Base-by-base conservation (phyloP, 2,113 vertebrate species). In the Mirounga angustirostris region DNA sequence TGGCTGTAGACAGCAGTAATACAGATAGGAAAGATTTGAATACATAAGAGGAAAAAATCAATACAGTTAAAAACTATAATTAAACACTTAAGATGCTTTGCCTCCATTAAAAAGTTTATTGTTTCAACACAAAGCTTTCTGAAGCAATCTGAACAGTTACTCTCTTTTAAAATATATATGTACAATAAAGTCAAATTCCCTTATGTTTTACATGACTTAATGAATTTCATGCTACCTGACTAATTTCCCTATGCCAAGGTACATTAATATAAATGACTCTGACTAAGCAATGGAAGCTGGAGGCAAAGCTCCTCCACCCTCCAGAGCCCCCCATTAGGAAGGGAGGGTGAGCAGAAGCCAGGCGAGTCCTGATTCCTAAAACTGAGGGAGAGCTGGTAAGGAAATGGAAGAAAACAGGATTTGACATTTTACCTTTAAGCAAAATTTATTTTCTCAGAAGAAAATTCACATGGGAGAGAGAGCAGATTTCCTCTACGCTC, bases 401-500 rank as follows among this genome's bases (percentile, higher is more conserved):
- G 18, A 69, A 79, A 46, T 3, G 74, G 50, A 65, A n/a, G 24
- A 58, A 26, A 78, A 22, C 21, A 80, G 13, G 19, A 33, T 24
- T 2, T 13, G 16, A 54, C 11, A 16, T 67, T 84, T 85, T 52
- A 36, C 18, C 6, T 92, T 93, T 30, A 40, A 40, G 76, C 30
- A 33, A 28, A 24, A 33, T n/a, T 13, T 54, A 14, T 52, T 85
- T 84, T 79, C 84, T 71, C 21, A n/a, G 54, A 21, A 87, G 33
- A 50, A 78, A 61, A 58, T 4, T 18, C 30, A 22, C 61, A 2
- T 28, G 40, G 13, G 43, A 58, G 52, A 78, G 12, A 24, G n/a
- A 13, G 0, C 33, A 43, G 8, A 21, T 30, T 40, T n/a, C 18
- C 58, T 43, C 1, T 54, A 0, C 4, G 8, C 7, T 43, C 0